Evolutionary conservation across 1,140 invertebrate species (phyloP).

Genomic region (Anoplophora glabripennis): DNA sequence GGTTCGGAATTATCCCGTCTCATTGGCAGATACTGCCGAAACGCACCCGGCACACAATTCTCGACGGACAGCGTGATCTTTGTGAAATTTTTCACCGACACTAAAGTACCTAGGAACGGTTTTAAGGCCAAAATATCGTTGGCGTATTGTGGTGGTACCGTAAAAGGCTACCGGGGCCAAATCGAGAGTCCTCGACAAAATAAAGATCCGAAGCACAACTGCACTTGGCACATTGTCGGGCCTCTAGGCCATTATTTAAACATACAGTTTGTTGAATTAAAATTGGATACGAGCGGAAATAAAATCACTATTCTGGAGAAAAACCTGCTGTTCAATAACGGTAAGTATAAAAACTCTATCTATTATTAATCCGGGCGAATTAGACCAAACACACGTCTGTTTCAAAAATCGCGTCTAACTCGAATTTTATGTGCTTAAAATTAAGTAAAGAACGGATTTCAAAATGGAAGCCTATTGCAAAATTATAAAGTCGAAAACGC

Average conservation of each 20-base stretch:
- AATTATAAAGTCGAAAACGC: too few species aligned
- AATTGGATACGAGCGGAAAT: background rate
- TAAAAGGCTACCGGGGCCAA: slow-evolving; percentile 49
- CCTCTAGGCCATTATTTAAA: slow-evolving; percentile 51
- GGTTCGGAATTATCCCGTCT: slow-evolving; percentile 61
- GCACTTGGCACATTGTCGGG: slow-evolving; percentile 60
- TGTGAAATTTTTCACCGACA: slow-evolving; percentile 69
- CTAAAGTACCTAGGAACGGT: slow-evolving; percentile 67
- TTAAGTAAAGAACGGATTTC: too few species aligned
- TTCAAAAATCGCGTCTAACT: too few species aligned
- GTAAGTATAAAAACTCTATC: too few species aligned
- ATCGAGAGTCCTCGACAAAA: slow-evolving; percentile 59
- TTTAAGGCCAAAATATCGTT: slow-evolving; percentile 72
- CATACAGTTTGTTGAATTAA: slow-evolving; percentile 55
- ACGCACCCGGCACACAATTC: slow-evolving; percentile 55
- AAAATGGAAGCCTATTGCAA: too few species aligned
- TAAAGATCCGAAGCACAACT: slow-evolving; percentile 53
- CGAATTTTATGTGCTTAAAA: too few species aligned
- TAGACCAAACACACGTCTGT: too few species aligned
- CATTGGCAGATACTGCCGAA: slow-evolving; percentile 63
- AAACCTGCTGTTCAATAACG: too few species aligned
- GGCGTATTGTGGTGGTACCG: slow-evolving; percentile 61
- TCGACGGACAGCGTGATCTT: slow-evolving; percentile 66
- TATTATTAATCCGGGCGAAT: too few species aligned
- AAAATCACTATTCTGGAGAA: background rate